Evolutionary conservation across 2,888 invertebrate species (phyloP).

Genomic region (Drosophila borealis): DNA sequence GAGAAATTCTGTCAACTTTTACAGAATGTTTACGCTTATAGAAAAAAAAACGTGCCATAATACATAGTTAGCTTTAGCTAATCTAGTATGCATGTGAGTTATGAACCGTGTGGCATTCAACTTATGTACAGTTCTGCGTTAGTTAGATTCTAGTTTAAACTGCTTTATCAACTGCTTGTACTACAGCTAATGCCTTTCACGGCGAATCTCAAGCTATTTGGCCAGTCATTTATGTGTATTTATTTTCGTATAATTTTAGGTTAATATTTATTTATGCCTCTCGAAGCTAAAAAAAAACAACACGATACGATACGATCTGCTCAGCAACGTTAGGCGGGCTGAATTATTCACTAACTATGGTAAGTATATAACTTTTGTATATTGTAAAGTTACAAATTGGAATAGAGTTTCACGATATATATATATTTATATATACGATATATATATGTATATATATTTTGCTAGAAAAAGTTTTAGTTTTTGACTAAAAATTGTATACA

Average conservation of each 20-base stretch:
- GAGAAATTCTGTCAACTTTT: neutral
- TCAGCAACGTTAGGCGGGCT: slow-evolving; percentile 73
- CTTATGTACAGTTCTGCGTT: slow-evolving; percentile 40
- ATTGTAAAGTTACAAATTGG: slow-evolving; percentile 66
- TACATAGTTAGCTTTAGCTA: slow-evolving; percentile 17
- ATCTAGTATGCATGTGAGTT: slow-evolving; percentile 1
- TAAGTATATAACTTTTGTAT: slow-evolving; percentile 51
- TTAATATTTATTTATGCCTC: slow-evolving; percentile 21
- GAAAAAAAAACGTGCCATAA: neutral
- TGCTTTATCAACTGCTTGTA: slow-evolving; percentile 28
- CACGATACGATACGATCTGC: slow-evolving; percentile 41
- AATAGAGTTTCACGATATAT: slow-evolving; percentile 40
- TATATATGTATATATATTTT: slow-evolving; percentile 61
- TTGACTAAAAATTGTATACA: slow-evolving; percentile 70
- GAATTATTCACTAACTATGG: slow-evolving; percentile 71
- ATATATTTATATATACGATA: slow-evolving; percentile 5
- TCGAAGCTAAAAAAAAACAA: slow-evolving; percentile 30
- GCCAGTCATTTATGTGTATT: slow-evolving; percentile 10
- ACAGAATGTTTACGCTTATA: neutral
- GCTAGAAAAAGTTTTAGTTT: slow-evolving; percentile 64
- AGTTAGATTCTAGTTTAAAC: slow-evolving; percentile 13
- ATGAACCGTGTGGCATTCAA: slow-evolving; percentile 25
- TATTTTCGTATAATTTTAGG: neutral
- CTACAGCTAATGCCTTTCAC: slow-evolving; percentile 11
- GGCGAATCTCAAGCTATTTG: slow-evolving; percentile 17